phyloP scores from a whole-genome alignment of 2,888 invertebrate genomes.

The Oeneis ivallda region DNA sequence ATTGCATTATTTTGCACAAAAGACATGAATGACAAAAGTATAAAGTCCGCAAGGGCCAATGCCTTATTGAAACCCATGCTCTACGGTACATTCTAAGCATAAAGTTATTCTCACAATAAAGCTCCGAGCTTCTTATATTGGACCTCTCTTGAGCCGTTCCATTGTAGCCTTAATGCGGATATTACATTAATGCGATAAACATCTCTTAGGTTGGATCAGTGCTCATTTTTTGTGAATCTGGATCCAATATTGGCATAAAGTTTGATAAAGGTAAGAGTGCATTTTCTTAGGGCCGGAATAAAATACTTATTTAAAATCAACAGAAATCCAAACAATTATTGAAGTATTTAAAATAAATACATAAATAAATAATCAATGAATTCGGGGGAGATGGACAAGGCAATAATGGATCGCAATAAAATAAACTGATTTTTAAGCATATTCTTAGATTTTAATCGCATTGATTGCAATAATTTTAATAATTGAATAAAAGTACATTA shows the following conservation, averaged over 20 bases:
- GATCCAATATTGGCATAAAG: constrained; percentile 69
- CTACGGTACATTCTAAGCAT: constrained; percentile 57
- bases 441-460: too few relatives aligned
- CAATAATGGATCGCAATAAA: too few relatives aligned
- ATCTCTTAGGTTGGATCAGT: constrained; percentile 67
- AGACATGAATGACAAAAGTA: constrained; percentile 65
- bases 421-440: too few relatives aligned
- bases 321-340: too few relatives aligned
- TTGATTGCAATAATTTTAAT: too few relatives aligned
- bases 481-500: too few relatives aligned
- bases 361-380: too few relatives aligned
- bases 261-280: constrained; percentile 45
- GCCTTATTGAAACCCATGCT: constrained; percentile 74
- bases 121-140: constrained; percentile 79
- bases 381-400: too few relatives aligned
- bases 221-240: constrained; percentile 66
- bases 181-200: constrained; percentile 82
- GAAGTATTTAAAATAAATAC: too few relatives aligned
- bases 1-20: constrained; percentile 69
- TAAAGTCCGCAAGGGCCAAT: constrained; percentile 66
- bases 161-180: constrained; percentile 79
- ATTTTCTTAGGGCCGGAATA: background rate
- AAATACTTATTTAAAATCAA: too few relatives aligned
- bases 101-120: constrained; percentile 81
- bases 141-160: constrained; percentile 76